These are phyloP conservation scores for Notothenia coriiceps DNA, from an alignment of 2,113 vertebrate species.

Conservation along the genomic window DNA sequence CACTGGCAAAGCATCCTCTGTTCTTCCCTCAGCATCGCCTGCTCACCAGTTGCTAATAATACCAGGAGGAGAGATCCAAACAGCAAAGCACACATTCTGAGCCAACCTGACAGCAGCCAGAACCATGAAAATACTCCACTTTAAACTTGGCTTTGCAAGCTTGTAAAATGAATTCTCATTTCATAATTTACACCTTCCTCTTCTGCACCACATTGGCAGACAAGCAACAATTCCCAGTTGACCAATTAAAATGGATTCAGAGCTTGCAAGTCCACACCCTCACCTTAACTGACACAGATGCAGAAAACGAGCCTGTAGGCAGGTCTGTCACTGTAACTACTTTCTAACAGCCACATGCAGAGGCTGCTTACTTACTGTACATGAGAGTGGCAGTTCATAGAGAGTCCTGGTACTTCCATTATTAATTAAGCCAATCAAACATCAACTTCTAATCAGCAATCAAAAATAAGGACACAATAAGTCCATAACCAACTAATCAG, in stretches of 20 bases:
- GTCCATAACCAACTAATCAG: not conserved
- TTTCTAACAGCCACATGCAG: not conserved
- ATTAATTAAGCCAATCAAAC: too few relatives aligned
- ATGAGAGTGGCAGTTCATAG: not conserved
- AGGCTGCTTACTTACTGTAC: not conserved
- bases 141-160: slow-evolving; percentile 7
- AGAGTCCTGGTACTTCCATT: not conserved
- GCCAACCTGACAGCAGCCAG: not conserved
- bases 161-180: slow-evolving; percentile 27
- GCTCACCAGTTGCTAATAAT: not conserved
- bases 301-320: not conserved
- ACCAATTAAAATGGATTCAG: slow-evolving; percentile 22
- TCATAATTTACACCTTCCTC: slow-evolving; percentile 4
- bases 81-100: not conserved
- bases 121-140: not conserved
- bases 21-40: not conserved
- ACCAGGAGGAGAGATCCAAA: not conserved
- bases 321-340: too few relatives aligned
- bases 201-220: not conserved
- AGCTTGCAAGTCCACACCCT: not conserved
- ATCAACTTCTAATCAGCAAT: too few relatives aligned
- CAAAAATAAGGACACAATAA: too few relatives aligned
- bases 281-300: not conserved
- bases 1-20: not conserved
- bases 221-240: not conserved